Evolutionary conservation across 2,888 invertebrate genomes (phyloP).

Genomic region (Eutolmus rufibarbis): DNA sequence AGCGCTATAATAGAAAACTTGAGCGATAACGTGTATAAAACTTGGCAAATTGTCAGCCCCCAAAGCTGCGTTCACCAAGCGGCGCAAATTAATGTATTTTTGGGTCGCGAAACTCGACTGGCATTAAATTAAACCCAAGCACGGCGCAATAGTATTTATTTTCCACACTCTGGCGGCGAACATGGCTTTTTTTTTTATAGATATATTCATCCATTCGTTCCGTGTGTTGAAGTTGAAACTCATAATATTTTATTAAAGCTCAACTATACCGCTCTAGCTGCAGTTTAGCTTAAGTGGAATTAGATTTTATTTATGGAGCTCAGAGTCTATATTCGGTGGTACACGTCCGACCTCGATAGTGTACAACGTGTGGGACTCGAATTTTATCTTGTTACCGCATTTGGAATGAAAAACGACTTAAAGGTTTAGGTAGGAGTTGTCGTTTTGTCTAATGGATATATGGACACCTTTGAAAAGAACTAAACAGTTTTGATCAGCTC

Average conservation of each 20-base stretch:
- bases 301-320: conserved; percentile 14
- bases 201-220: neutral
- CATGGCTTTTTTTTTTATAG: neutral
- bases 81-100: conserved; percentile 30
- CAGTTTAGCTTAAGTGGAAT: conserved; percentile 13
- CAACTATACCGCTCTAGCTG: neutral
- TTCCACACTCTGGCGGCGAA: neutral
- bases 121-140: conserved; percentile 24
- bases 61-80: conserved; percentile 18
- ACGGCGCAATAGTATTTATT: neutral
- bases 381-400: neutral
- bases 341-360: neutral
- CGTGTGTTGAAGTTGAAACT: conserved; percentile 12
- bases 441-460: neutral
- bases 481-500: neutral
- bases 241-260: conserved; percentile 27
- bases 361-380: neutral
- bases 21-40: conserved; percentile 1
- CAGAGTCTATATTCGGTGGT: conserved; percentile 4
- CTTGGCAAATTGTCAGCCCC: conserved; percentile 25
- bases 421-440: neutral
- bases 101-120: conserved; percentile 24
- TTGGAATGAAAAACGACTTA: neutral
- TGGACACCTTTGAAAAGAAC: neutral
- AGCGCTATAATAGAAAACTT: neutral